A percentile compares a stretch with the other conserved stretches of the same genome.
Conservation (phyloP, 2,888 invertebrate genomes). For the Serripes groenlandicus region DNA sequence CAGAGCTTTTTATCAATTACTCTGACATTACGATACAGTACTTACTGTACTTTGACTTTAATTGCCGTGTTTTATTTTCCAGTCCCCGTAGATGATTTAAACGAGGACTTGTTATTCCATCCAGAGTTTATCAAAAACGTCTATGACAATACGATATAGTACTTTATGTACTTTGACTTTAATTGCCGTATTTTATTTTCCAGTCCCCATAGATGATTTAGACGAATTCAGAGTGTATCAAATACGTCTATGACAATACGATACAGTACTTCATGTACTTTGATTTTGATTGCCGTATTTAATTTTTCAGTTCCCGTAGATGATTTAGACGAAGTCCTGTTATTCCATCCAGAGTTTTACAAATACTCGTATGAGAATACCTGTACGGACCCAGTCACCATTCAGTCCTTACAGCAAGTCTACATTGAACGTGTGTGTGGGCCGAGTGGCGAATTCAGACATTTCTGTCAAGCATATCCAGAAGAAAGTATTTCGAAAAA, state of each 20-base stretch:
- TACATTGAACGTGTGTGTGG: neutral
- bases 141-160: neutral
- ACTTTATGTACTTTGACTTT: neutral
- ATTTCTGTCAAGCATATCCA: neutral
- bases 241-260: neutral
- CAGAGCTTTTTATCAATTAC: neutral
- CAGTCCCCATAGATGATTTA: neutral
- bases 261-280: neutral
- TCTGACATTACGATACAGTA: neutral
- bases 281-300: neutral
- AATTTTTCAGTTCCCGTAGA: neutral
- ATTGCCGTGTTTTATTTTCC: neutral
- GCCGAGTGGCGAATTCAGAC: neutral
- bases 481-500: slow-evolving; percentile 15
- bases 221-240: neutral
- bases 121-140: neutral
- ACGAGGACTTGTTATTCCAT: too few species aligned
- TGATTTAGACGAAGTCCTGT: neutral
- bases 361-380: neutral
- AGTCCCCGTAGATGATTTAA: neutral
- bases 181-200: neutral
- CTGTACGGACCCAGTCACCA: neutral
- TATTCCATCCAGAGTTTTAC: neutral
- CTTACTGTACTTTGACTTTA: too few species aligned
- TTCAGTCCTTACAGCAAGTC: neutral